Base-by-base conservation (phyloP, 2,888 invertebrate species). In the Fragum fragum region DNA sequence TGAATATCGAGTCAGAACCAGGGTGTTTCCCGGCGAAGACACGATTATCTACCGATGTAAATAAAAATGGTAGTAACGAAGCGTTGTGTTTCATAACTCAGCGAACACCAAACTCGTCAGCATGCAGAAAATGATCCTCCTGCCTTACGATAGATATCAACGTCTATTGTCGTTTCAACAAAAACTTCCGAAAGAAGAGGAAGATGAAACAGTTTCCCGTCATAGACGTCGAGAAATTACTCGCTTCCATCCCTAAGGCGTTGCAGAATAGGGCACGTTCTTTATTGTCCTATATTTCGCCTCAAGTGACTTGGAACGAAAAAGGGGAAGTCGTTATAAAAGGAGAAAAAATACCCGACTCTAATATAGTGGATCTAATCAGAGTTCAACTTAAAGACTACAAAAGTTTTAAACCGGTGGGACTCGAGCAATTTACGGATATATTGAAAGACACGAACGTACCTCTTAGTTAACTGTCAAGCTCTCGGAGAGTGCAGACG, bases 371-470 rank as follows among this genome's bases (percentile, higher is more conserved):
- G 11, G 78, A 82, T 59, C 72, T 82, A 2, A 28, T 78, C 0
- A 82, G 63, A 76, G 76, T 73, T 9, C 77, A 82, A 32, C 23
- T 82, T 0, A 78, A 78, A 78, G 75, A 82, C n/a, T 82, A 82
- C 53, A 78, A 75, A 73, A 68, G 57, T 28, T 73, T 81, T 63
- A 7, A 39, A 28, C 81, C 76, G 0, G 9, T 28, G 1, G 81
- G 81, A 26, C 66, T 73, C 1, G 39, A 32, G 18, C 21, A 42
- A 73, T 80, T 80, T 59, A 26, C 53, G 21, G 6, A 11, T 36
- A n/a, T 80, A 55, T 76, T 80, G 32, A 66, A 21, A 47, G 63
- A 73, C 18, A 55, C 63, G 52, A 82, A 79, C 78, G 79, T 76
- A 29, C 79, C 82, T 2, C 61, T 52, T 61, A 82, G 69, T 42